A percentile compares a stretch with the other conserved stretches of the same genome.
Evolutionary conservation across 2,888 invertebrate species (phyloP).

Genomic region (Cephus runcator): DNA sequence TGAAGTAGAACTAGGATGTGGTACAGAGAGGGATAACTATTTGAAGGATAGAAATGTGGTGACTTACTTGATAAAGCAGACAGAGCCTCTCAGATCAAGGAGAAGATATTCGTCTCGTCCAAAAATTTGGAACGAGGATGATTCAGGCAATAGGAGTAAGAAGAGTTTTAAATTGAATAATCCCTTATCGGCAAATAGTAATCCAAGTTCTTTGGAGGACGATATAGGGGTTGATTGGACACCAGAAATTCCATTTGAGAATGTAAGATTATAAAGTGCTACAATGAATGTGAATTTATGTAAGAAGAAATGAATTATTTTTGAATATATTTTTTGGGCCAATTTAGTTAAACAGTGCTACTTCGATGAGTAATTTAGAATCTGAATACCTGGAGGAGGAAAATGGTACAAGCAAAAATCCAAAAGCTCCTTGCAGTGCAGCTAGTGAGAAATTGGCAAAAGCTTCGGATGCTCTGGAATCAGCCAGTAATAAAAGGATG

Average conservation of each 20-base stretch:
- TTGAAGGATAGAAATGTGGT: constrained; percentile 86
- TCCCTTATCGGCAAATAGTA: constrained; percentile 45
- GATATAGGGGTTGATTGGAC: constrained; percentile 87
- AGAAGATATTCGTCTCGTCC: constrained; percentile 67
- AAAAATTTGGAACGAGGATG: constrained; percentile 54
- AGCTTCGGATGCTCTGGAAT: constrained; percentile 85
- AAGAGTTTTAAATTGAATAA: constrained; percentile 62
- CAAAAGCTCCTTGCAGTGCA: constrained; percentile 39
- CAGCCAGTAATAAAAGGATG: constrained; percentile 90
- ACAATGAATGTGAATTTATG: not conserved
- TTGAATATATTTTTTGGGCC: constrained; percentile 7
- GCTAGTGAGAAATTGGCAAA: constrained; percentile 42
- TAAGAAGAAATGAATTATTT: not conserved
- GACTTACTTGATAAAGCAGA: constrained; percentile 88
- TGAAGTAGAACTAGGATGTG: constrained; percentile 93
- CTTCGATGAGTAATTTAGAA: constrained; percentile 59
- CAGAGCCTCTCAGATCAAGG: constrained; percentile 76
- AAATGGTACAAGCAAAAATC: constrained; percentile 48
- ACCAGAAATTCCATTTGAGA: constrained; percentile 92
- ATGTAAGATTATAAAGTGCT: constrained; percentile 70
- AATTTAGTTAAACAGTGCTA: constrained; percentile 60
- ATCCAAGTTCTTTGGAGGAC: constrained; percentile 76
- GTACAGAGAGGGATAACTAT: constrained; percentile 84
- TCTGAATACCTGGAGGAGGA: constrained; percentile 62
- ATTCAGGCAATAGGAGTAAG: constrained; percentile 53